phyloP scores from a whole-genome alignment of 2,888 invertebrate genomes.

The Horisme vitalbata region DNA sequence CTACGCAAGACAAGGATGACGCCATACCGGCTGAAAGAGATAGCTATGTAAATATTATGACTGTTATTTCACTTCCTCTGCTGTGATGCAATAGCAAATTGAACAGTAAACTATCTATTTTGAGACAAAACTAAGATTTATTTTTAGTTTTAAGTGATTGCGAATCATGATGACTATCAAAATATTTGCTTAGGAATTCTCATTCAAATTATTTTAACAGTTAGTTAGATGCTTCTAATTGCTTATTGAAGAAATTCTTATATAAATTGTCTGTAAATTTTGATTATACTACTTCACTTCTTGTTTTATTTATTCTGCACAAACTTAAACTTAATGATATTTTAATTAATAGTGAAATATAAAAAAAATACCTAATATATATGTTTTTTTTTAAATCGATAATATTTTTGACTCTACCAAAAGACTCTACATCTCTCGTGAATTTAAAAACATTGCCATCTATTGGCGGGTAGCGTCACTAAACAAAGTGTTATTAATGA shows the following conservation, averaged over 20 bases:
- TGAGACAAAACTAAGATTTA: conserved; percentile 67
- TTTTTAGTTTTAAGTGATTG: conserved; percentile 47
- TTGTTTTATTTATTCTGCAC: background rate
- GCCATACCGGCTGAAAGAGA: conserved; percentile 61
- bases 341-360: no score
- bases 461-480: conserved; percentile 63
- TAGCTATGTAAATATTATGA: conserved; percentile 79
- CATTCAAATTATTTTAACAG: no score
- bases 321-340: background rate
- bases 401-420: no score
- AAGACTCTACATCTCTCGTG: background rate
- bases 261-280: conserved; percentile 13
- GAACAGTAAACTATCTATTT: conserved; percentile 72
- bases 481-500: conserved; percentile 44
- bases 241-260: no score
- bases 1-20: conserved; percentile 67
- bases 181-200: background rate
- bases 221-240: no score
- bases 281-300: background rate
- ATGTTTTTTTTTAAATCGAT: no score
- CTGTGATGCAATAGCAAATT: conserved; percentile 79
- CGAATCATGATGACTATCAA: conserved; percentile 31
- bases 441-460: conserved; percentile 58
- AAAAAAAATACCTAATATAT: no score
- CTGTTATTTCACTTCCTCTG: conserved; percentile 81